These are phyloP conservation scores for Probosciger aterrimus DNA, from an alignment of 2,113 vertebrate species.

Conservation along the genomic window DNA sequence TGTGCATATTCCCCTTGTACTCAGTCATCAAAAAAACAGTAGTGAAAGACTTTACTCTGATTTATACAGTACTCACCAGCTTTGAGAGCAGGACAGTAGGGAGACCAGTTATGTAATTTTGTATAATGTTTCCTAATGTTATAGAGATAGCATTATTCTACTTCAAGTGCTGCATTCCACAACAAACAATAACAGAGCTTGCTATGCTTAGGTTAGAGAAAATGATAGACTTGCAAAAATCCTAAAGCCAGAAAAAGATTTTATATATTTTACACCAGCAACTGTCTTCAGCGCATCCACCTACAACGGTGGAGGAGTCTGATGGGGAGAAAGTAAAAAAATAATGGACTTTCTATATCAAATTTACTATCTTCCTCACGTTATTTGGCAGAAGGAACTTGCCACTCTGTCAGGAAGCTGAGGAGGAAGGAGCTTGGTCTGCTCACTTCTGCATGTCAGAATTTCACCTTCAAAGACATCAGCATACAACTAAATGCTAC, in stretches of 20 bases:
- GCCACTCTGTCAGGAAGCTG: background rate
- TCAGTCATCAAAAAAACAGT: background rate
- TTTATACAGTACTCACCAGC: background rate
- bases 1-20: background rate
- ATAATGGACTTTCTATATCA: background rate
- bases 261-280: background rate
- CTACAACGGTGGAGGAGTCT: background rate
- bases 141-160: background rate
- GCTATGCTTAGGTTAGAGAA: background rate
- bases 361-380: background rate
- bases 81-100: background rate
- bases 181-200: background rate
- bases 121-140: background rate
- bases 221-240: background rate
- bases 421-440: background rate
- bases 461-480: background rate
- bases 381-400: background rate
- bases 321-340: background rate
- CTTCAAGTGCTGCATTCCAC: background rate
- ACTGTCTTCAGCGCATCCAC: background rate
- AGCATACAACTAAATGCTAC: background rate
- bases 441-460: background rate
- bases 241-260: background rate
- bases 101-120: background rate
- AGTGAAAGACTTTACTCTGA: background rate